These are phyloP conservation scores for Rhadina sibilatrix DNA, from an alignment of 2,113 vertebrate genomes.

Conservation along the genomic window DNA sequence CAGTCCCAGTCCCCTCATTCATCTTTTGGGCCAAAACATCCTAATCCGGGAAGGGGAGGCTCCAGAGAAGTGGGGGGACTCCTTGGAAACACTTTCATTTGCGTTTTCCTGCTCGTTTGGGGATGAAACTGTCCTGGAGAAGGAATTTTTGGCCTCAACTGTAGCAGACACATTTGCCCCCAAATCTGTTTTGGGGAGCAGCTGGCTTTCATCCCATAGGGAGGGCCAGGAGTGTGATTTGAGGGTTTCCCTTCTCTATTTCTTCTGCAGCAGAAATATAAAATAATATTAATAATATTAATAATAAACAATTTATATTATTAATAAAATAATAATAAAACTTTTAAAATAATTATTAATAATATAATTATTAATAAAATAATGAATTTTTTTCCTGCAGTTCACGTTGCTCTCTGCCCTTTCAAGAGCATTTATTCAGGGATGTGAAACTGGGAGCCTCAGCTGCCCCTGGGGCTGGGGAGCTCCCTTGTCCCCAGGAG, in stretches of 20 bases:
- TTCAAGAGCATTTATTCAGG: background rate
- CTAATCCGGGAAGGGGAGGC: background rate
- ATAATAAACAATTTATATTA: background rate
- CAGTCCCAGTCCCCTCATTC: background rate
- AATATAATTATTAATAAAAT: too few relatives aligned
- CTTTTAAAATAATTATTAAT: too few relatives aligned
- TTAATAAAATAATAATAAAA: too few relatives aligned
- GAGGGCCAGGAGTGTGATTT: background rate
- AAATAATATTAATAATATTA: background rate
- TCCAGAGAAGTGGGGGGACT: background rate
- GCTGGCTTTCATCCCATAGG: background rate
- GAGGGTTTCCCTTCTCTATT: background rate
- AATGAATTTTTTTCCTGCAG: too few relatives aligned
- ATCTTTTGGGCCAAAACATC: background rate
- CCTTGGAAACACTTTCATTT: background rate
- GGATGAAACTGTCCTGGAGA: background rate
- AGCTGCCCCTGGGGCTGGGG: background rate
- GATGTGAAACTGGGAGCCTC: background rate
- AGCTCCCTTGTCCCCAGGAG: background rate
- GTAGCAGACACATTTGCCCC: background rate
- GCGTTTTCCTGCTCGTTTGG: background rate
- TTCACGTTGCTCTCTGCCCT: accelerated
- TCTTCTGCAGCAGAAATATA: background rate
- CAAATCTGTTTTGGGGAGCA: background rate
- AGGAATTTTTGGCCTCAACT: background rate